Evolutionary conservation across 2,113 vertebrate species (phyloP).

Genomic region (Tragulus kanchil): DNA sequence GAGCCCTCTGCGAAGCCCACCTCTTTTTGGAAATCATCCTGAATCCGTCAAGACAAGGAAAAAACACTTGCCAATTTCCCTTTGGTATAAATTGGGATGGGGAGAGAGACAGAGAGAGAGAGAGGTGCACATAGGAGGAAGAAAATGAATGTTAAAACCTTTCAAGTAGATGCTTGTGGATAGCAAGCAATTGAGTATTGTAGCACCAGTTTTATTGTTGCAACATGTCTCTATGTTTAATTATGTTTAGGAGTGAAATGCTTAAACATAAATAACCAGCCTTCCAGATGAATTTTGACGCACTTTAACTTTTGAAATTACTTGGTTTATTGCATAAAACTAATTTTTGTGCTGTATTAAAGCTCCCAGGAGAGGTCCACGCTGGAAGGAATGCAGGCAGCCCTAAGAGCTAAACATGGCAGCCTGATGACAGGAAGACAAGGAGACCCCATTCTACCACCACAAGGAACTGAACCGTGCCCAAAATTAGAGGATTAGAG

Average conservation of each 20-base stretch:
- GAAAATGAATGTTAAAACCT: neutral
- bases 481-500: neutral
- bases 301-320: neutral
- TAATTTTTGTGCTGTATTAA: neutral
- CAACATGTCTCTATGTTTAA: neutral
- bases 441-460: neutral
- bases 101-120: neutral
- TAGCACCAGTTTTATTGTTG: neutral
- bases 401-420: neutral
- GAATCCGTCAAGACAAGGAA: neutral
- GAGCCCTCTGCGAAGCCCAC: neutral
- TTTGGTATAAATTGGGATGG: neutral
- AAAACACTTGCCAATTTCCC: neutral
- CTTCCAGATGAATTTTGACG: neutral
- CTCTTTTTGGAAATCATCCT: neutral
- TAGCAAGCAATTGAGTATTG: neutral
- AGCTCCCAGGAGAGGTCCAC: neutral
- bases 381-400: neutral
- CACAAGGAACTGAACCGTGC: neutral
- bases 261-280: neutral
- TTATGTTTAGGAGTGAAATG: neutral
- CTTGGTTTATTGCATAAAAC: neutral
- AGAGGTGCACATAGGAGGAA: neutral
- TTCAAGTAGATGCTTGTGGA: neutral
- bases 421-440: neutral